Base-by-base conservation (phyloP, 2,797 vertebrate genomes). In the Parauchenoglanis punctatus region DNA sequence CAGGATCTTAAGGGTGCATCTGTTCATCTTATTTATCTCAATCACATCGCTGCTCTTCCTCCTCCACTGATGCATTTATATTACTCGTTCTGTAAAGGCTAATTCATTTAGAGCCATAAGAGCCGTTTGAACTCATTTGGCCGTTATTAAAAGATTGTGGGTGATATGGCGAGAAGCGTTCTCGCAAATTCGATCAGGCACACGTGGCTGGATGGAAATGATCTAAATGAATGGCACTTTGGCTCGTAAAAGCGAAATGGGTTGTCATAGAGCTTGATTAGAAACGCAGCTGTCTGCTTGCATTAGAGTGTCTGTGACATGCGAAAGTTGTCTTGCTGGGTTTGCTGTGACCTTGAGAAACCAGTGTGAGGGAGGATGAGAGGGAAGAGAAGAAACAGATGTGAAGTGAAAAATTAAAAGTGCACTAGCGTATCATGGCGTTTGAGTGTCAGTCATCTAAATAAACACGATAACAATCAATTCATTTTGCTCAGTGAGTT, bases 81-180 rank as follows among this genome's bases (percentile, higher is more conserved):
- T 78, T 49, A 89, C 44, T 90, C 81, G 86, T 77, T 86, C 17
- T 65, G 86, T 44, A 86, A 87, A 81, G 70, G 44, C 61, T 91
- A 90, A 89, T 89, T 85, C 81, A 86, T 89, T 88, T 58, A 89
- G 68, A 77, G 46, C 54, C 88, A 89, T 78, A 86, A 87, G 84
- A 63, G 1, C 13, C 52, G 35, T 72, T 72, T 84, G 83, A 91
- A 92, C 78, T 77, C 88, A 89, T 90, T 52, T 84, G 87, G 87
- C 83, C 85, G 1, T 91, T 87, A 92, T 89, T 90, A 89, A 91
- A 91, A 89, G 91, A 92, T 85, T 89, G 73, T 86, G 82, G 83
- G 73, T 78, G 91, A 87, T 88, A 61, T 61, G 87, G 80, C 49
- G 82, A 70, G 77, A 83, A 84, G 58, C 85, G 65, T 85, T 91